Percentiles rank a stretch among this genome's conserved stretches.
Conservation (phyloP, 1,140 invertebrate species). For the Bilobella aurantiaca region DNA sequence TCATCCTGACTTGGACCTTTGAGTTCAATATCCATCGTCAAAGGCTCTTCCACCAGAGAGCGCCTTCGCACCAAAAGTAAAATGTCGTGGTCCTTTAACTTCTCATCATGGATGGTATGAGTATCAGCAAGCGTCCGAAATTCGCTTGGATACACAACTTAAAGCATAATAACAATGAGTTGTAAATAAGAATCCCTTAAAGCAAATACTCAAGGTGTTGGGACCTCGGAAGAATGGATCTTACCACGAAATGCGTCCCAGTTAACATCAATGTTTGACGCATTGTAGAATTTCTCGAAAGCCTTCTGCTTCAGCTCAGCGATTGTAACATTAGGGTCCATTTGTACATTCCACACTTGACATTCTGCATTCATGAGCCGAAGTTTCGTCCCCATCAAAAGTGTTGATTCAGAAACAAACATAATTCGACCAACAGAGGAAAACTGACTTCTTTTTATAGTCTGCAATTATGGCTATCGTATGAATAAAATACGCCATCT, state of each 20-base stretch:
- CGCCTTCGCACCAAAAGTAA: conserved; percentile 20
- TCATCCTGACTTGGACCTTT: conserved; percentile 42
- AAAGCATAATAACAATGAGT: too few species aligned
- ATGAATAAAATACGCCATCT: background rate
- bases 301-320: conserved; percentile 3
- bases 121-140: conserved; percentile 20
- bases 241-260: conserved; percentile 4
- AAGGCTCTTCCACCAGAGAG: conserved; percentile 33
- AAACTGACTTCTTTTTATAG: background rate
- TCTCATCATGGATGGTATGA: conserved; percentile 29
- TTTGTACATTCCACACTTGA: conserved; percentile 12
- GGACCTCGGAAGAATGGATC: background rate
- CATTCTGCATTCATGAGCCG: conserved; percentile 28
- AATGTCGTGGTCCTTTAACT: conserved; percentile 25
- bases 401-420: conserved; percentile 29
- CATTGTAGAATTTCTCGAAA: conserved; percentile 1
- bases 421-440: conserved; percentile 1
- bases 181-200: too few species aligned
- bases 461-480: too few species aligned
- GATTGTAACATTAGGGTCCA: conserved; percentile 22
- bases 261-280: conserved; percentile 3
- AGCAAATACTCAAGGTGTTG: too few species aligned
- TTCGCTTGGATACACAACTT: conserved; percentile 20
- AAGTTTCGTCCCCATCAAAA: conserved; percentile 30
- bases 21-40: conserved; percentile 37